Evolutionary conservation across 2,113 vertebrate species (phyloP).

Genomic region (Neomonachus schauinslandi): DNA sequence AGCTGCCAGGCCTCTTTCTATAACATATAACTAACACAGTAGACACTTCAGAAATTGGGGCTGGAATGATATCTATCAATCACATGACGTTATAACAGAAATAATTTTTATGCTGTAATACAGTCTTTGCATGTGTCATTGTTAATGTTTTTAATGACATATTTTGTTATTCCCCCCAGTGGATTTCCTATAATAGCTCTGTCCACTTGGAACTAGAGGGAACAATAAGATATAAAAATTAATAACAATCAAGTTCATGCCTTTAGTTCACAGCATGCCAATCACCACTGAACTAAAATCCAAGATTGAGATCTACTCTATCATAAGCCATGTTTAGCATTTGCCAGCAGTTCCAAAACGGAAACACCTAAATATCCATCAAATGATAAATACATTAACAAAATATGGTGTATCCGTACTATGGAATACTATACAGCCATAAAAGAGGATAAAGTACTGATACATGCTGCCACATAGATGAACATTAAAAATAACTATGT

Average conservation of each 20-base stretch:
- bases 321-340: neutral
- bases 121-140: neutral
- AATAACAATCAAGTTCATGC: neutral
- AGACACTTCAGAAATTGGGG: neutral
- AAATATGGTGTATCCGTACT: neutral
- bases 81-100: neutral
- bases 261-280: neutral
- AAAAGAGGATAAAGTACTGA: neutral
- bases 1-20: constrained; percentile 15
- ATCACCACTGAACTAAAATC: constrained; percentile 8
- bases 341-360: neutral
- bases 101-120: neutral
- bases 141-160: neutral
- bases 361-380: neutral
- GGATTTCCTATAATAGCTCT: constrained; percentile 12
- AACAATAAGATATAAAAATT: neutral
- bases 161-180: constrained; percentile 11
- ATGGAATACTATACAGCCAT: neutral
- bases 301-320: neutral
- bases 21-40: neutral
- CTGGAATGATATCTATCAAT: neutral
- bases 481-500: neutral
- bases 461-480: neutral
- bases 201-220: neutral
- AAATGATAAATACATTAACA: neutral